Base-by-base conservation (phyloP, 2,797 vertebrate species). In the Pitangus sulphuratus region DNA sequence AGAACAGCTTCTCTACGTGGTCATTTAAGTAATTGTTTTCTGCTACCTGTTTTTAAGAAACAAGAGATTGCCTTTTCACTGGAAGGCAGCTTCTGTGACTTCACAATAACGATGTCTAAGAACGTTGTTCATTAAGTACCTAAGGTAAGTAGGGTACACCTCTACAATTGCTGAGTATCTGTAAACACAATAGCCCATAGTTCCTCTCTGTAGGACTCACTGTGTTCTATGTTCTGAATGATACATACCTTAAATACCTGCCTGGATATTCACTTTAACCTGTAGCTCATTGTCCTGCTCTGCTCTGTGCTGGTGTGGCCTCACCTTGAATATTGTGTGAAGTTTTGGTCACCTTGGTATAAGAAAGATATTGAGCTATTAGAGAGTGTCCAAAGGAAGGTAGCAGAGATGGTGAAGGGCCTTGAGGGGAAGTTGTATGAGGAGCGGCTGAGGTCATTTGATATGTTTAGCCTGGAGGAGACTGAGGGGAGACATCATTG, bases 151-250 rank as follows among this genome's bases (percentile, higher is more conserved):
- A 81, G 40, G 39, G n/a, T 61, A 65, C 45, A 76, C 89, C 84
- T 96, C 91, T 97, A 87, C 95, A 97, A 90, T 87, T 97, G 69
- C 61, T 50, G 70, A 79, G 78, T 72, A 47, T 89, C 72, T 90
- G 9, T 93, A 92, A 94, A 96, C 48, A 90, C 75, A 89, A 45
- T 33, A 93, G 87, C 64, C 77, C 80, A 20, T 93, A 95, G 69
- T 68, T 93, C 61, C 50, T 93, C 25, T 92, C 61, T 77, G 30
- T 39, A 87, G 78, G 86, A 78, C 44, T 75, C 30, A 25, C 62
- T 77, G 8, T 75, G 65, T 92, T 95, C 71, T 88, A 77, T 75
- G 66, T 79, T 83, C 68, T 90, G 89, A 95, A 94, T 96, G 68
- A 81, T 91, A 87, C 64, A 69, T 75, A 87, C 60, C 83, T 95